Evolutionary conservation across 2,888 invertebrate species (phyloP), one percentile per base, ranked within the genome.

Genomic region (Agrochola macilenta): DNA sequence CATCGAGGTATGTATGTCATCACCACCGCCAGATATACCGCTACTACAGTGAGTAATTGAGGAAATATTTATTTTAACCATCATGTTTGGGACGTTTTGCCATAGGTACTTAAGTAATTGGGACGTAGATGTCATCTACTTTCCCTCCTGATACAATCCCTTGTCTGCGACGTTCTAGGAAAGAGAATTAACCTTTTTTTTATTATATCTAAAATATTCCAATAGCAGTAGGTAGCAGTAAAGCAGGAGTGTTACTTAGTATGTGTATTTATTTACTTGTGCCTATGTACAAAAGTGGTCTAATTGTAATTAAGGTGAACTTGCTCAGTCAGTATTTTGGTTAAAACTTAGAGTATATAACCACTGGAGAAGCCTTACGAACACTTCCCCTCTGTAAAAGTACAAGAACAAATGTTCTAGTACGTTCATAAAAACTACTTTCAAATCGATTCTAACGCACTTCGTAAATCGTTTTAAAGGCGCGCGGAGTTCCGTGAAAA

Each of bases 1-100:
- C 95, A 8, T 82, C 95, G 30, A 95, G 97, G 97, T 96, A 92
- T 82, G 82, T 72, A 49, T 35, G 26, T 30, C n/a, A 35, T 23
- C 1, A 57, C 23, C 7, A 63, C 52, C 11, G 23, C 11, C 46
- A 46, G 12, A 26, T 46, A 65, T 39, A 20, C 12, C 4, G 26
- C 11, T 12, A 26, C 7, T 26, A 12, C 26, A 26, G 4, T 7
- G 7, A 46, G 46, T 66, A 20, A 1, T 26, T 20, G 20, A 46
- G 1, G 20, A 7, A 20, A 65, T 46, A 7, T 26, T 43, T 9
- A 0, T 20, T 26, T 26, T 26, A 12, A 20, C 20, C 11, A 7
- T 26, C 26, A 66, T 20, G 11, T 20, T 66, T 26, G 66, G 26
- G 11, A 26, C 1, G 30, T 30, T n/a, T 39, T 39, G 9, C 64